A percentile compares a stretch with the other conserved stretches of the same genome.
These are phyloP conservation scores for Stenotaenia linearis DNA, from an alignment of 2,888 invertebrate species.

Conservation along the genomic window DNA sequence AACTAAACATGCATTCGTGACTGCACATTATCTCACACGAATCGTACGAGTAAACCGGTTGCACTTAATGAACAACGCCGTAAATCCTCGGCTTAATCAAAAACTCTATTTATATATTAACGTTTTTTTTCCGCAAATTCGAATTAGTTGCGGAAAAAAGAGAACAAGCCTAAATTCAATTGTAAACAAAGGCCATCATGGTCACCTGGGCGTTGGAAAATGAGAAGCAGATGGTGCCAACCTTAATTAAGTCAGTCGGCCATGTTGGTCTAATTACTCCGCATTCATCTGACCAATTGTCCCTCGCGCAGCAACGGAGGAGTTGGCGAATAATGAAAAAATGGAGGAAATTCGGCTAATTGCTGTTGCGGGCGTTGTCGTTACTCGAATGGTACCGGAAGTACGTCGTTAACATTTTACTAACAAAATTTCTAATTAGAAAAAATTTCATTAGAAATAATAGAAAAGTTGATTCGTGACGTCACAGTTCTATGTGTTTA, in stretches of 20 bases:
- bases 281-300: conserved; percentile 17
- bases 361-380: no score
- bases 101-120: not conserved
- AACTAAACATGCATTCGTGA: not conserved
- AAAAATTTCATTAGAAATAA: no score
- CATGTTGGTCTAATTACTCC: conserved; percentile 23
- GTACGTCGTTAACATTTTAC: no score
- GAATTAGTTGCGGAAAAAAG: not conserved
- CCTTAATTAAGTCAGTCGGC: conserved; percentile 14
- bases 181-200: conserved; percentile 9
- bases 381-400: no score
- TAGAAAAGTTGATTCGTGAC: no score
- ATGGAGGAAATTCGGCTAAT: no score
- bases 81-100: not conserved
- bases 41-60: conserved; percentile 15
- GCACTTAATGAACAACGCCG: not conserved
- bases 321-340: no score
- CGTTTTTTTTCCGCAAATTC: not conserved
- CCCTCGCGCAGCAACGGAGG: not conserved
- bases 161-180: conserved; percentile 1
- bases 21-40: conserved; percentile 14
- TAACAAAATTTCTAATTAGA: no score
- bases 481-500: no score
- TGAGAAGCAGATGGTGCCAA: conserved; percentile 10
- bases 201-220: conserved; percentile 21